A percentile compares a stretch with the other conserved stretches of the same genome.
Conservation (phyloP, 2,113 vertebrate species). For the Alligator mississippiensis region DNA sequence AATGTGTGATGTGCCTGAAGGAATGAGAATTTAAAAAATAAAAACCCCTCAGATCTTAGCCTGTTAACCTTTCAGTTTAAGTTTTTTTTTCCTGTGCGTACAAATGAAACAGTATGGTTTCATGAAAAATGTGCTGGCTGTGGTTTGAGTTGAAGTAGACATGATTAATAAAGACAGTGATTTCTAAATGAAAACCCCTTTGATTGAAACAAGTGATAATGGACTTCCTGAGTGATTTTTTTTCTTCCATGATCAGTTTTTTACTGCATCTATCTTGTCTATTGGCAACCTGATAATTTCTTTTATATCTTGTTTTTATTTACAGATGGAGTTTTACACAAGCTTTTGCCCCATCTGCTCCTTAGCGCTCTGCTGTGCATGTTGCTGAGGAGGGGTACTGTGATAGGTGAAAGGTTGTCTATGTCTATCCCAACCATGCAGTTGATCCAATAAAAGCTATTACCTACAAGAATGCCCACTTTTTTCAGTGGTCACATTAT, state of each 20-base stretch:
- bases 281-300: too few relatives aligned
- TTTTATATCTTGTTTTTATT: too few relatives aligned
- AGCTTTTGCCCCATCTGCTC: too few relatives aligned
- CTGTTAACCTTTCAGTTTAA: constrained; percentile 29
- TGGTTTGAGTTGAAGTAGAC: constrained; percentile 21
- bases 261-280: too few relatives aligned
- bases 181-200: constrained; percentile 16
- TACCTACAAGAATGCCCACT: neutral
- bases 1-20: constrained; percentile 62
- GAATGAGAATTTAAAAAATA: constrained; percentile 20
- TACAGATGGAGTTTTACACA: too few relatives aligned
- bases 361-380: too few relatives aligned
- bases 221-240: neutral
- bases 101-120: constrained; percentile 8
- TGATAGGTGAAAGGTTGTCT: too few relatives aligned
- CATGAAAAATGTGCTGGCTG: constrained; percentile 34
- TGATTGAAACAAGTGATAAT: neutral
- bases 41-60: constrained; percentile 43
- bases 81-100: neutral
- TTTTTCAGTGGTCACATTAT: neutral
- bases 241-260: too few relatives aligned
- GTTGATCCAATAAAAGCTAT: too few relatives aligned
- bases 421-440: too few relatives aligned
- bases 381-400: too few relatives aligned
- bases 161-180: constrained; percentile 21